phyloP scores from a whole-genome alignment of 2,888 invertebrate species.

The Apotomis turbidana region DNA sequence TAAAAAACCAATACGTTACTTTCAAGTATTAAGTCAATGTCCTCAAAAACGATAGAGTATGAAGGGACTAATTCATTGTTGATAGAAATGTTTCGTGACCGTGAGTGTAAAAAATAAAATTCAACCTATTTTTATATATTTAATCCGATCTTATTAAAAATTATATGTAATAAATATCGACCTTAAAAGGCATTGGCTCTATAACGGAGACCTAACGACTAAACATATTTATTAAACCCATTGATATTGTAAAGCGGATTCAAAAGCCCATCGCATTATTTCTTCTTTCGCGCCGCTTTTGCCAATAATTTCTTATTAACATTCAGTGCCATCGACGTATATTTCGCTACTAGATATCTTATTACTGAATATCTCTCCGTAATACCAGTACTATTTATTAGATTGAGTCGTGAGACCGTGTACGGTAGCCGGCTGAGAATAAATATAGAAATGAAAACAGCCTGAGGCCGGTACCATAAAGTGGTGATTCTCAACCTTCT shows the following conservation, averaged over 20 bases:
- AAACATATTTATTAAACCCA: conserved; percentile 20
- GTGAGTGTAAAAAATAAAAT: no score
- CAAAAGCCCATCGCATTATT: conserved; percentile 33
- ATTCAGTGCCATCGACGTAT: conserved; percentile 59
- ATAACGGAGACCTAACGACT: conserved; percentile 13
- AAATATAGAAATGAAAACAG: conserved; percentile 55
- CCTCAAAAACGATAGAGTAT: no score
- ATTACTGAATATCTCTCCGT: conserved; percentile 74
- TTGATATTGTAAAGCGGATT: conserved; percentile 17
- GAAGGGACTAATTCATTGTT: no score
- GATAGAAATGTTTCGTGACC: no score
- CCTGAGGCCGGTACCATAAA: no score
- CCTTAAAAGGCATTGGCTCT: neutral
- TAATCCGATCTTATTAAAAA: no score
- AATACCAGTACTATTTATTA: conserved; percentile 78
- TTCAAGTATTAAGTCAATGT: no score
- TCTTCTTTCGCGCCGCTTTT: conserved; percentile 51
- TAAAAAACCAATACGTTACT: no score
- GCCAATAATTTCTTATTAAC: conserved; percentile 71
- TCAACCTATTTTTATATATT: no score
- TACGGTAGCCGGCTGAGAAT: conserved; percentile 71
- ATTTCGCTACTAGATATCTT: conserved; percentile 73
- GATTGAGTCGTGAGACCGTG: conserved; percentile 80
- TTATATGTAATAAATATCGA: conserved; percentile 17
- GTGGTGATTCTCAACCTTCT: no score